Evolutionary conservation across 2,797 vertebrate species (phyloP).

Genomic region (Hypotaenidia philippensis): DNA sequence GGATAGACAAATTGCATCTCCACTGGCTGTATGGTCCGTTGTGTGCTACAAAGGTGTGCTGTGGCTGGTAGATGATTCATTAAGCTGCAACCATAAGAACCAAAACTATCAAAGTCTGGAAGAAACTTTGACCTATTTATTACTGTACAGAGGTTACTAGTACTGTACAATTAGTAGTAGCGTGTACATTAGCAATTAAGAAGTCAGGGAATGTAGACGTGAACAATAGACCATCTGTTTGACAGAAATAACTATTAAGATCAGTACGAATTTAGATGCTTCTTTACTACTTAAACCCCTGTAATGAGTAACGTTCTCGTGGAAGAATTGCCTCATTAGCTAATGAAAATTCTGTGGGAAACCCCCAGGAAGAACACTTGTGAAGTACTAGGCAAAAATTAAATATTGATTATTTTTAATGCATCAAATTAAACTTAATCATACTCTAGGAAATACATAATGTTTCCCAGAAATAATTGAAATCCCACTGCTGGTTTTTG

Average conservation of each 20-base stretch:
- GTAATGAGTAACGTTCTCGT: constrained; percentile 59
- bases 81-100: constrained; percentile 14
- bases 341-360: constrained; percentile 73
- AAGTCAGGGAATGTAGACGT: constrained; percentile 60
- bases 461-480: constrained; percentile 57
- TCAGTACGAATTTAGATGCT: constrained; percentile 52
- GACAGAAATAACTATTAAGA: constrained; percentile 70
- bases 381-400: constrained; percentile 48
- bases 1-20: neutral
- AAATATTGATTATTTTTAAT: constrained; percentile 67
- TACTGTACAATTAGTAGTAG: constrained; percentile 72
- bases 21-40: neutral
- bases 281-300: constrained; percentile 42
- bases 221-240: constrained; percentile 78
- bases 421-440: constrained; percentile 50
- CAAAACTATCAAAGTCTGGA: constrained; percentile 4
- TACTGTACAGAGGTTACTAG: constrained; percentile 49
- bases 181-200: constrained; percentile 73
- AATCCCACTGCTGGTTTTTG: constrained; percentile 45
- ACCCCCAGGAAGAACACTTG: constrained; percentile 60
- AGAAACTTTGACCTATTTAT: constrained; percentile 50
- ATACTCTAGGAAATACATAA: constrained; percentile 27
- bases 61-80: neutral
- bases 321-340: constrained; percentile 34
- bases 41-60: neutral